Evolutionary conservation across 1,140 invertebrate species (phyloP), one percentile per base, ranked within the genome.

Genomic region (Epicauta chinensis): DNA sequence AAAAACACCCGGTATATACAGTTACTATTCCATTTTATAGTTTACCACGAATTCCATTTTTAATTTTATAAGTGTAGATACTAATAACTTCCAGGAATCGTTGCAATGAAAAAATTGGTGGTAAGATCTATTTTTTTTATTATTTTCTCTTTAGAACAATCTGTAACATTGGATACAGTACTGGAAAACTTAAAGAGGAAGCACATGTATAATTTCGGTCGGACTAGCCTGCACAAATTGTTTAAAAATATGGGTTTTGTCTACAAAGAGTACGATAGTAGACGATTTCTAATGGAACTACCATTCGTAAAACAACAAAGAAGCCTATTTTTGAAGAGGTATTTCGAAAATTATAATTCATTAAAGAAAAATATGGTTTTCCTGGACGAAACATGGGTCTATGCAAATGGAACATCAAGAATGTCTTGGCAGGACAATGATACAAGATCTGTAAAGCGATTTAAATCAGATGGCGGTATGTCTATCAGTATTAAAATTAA

Each of bases 371-470:
- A 16, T 5, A 4, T 43, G 9, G 38, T 40, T 2, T 1, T 40
- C 4, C 11, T 43, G 15, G 17, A 29, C 23, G 41, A 43, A 23
- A 43, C 41, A 12, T 43, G 41, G 41, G n/a, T 43, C 4, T 43
- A 17, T 43, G 41, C 16, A 3, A 43, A 43, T 17, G 23, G 16
- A 4, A 14, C 16, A 4, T 15, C n/a, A 2, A 16, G 41, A n/a
- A 43, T 10, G 11, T 43, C 41, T 9, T 43, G 41, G 41, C 41
- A 43, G n/a, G 41, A 43, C 31, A 4, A 16, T 2, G 16, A 43
- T 23, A 14, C 23, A 2, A 11, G 41, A 43, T 43, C 41, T 12
- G 15, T 23, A 9, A 16, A n/a, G 7, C 16, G 16, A n/a, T 7
- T 2, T 23, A 29, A 7, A 4, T 15, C 12, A 17, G 23, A 30